Base-by-base conservation (phyloP, 2,888 invertebrate species). In the Blastobasis lacticolella region DNA sequence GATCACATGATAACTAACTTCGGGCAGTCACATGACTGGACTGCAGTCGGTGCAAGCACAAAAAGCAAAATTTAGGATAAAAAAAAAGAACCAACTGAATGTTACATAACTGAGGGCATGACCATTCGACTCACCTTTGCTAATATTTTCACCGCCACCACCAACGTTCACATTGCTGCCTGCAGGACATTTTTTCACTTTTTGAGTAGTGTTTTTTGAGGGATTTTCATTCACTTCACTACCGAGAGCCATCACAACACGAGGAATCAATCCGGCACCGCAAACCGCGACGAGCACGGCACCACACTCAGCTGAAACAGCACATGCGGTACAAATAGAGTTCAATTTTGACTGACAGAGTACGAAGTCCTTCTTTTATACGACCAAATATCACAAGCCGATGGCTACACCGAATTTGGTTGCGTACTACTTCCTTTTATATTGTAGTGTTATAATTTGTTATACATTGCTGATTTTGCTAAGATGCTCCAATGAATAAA, bases 191-290 rank as follows among this genome's bases (percentile, higher is more conserved):
- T 86, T 87, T 86, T 88, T 88, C 81, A 88, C 87, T 83, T 88
- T 88, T 66, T 82, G 80, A 51, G 81, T 65, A 62, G 78, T 66
- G 78, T 80, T 83, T 81, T 85, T 88, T 57, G 82, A 64, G 67
- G 80, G 77, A 77, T 82, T 86, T 75, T 88, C 87, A 83, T 82
- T 88, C 88, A 89, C 88, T 86, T 88, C 88, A 89, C 88, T 83
- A 78, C 87, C 88, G 74, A 88, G 88, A 84, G 88, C 88, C 88
- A 89, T 89, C 87, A 89, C 89, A 89, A 88, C 83, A 88, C 86
- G 83, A 85, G 78, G 78, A 81, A 83, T 81, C 81, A 84, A 81
- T 83, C 81, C 79, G 73, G 75, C 75, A 81, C 73, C 75, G 78
- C 82, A 79, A 75, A 78, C 85, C 85, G 86, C 84, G 81, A 80